Base-by-base conservation (phyloP, 2,797 vertebrate species). In the Hozukius guyotensis region DNA sequence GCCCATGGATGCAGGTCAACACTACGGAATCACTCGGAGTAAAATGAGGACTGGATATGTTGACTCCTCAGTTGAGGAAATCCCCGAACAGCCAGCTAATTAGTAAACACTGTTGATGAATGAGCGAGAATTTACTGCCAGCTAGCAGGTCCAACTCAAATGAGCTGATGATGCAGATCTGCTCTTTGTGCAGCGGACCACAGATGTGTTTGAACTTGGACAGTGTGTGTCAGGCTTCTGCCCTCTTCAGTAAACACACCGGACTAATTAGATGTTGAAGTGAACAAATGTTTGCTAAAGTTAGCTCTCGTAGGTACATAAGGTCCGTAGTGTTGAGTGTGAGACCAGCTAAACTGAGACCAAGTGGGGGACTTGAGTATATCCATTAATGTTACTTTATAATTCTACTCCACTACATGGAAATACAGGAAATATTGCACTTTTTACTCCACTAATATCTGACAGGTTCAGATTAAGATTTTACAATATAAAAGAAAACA, bases 81-180 rank as follows among this genome's bases (percentile, higher is more conserved):
- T 81, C 85, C 83, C 84, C 1, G 9, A 77, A 70, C 85, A 86
- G 83, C 82, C 85, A 78, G 5, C 62, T 88, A 84, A 90, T 93
- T 90, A 90, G 61, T 65, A 84, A 85, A 78, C 85, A 81, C 49
- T 42, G 64, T 91, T 91, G 87, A 90, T 88, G 68, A 89, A 90
- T 89, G 87, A 84, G 82, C 67, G 29, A 64, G 25, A 75, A 68
- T 83, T 67, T 66, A 38, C 59, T 84, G 83, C 86, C 80, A 77
- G 88, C 82, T 4, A 29, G 75, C 75, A 77, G 82, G 79, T 84
- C 84, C 18, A 34, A 53, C 70, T 55, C 11, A 75, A 82, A 89
- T 38, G 72, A 84, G 89, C 89, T 86, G 87, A 90, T 72, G 77
- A 79, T 82, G 89, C 81, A 83, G 85, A 81, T 82, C 36, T 72